phyloP scores from a whole-genome alignment of 2,797 vertebrate genomes.

The Schizothorax lantsangensis region DNA sequence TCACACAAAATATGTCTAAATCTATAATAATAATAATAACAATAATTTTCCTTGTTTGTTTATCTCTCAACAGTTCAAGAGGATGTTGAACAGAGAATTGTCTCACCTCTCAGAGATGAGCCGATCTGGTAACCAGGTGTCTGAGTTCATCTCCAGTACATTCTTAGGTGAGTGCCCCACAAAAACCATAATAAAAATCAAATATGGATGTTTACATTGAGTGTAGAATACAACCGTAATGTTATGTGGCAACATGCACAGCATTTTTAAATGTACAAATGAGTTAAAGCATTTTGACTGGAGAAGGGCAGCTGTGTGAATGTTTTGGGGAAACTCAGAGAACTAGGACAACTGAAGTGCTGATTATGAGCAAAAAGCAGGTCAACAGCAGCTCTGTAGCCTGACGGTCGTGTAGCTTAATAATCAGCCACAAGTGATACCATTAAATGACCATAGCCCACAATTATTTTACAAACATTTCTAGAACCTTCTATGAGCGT shows the following conservation, averaged over 20 bases:
- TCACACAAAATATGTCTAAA: neutral
- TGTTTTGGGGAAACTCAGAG: neutral
- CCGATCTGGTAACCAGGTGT: slow-evolving; percentile 98
- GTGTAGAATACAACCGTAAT: neutral
- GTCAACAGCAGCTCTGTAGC: neutral
- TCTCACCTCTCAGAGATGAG: slow-evolving; percentile 99
- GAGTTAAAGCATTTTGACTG: neutral
- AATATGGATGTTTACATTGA: neutral
- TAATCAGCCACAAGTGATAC: neutral
- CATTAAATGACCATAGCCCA: neutral
- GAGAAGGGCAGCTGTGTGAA: neutral
- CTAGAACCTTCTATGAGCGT: slow-evolving; percentile 21
- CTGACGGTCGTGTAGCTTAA: neutral
- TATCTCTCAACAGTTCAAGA: slow-evolving; percentile 90
- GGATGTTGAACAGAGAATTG: slow-evolving; percentile 98
- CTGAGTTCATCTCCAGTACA: slow-evolving; percentile 97
- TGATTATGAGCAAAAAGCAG: slow-evolving; percentile 28
- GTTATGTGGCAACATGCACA: neutral
- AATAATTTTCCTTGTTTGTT: neutral
- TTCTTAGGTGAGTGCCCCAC: slow-evolving; percentile 90
- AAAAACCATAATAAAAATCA: neutral
- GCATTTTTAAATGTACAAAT: neutral
- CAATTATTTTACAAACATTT: slow-evolving; percentile 7
- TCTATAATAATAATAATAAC: neutral
- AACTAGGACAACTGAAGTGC: slow-evolving; percentile 11